phyloP scores from a whole-genome alignment of 2,113 vertebrate species.

The Astur gentilis region DNA sequence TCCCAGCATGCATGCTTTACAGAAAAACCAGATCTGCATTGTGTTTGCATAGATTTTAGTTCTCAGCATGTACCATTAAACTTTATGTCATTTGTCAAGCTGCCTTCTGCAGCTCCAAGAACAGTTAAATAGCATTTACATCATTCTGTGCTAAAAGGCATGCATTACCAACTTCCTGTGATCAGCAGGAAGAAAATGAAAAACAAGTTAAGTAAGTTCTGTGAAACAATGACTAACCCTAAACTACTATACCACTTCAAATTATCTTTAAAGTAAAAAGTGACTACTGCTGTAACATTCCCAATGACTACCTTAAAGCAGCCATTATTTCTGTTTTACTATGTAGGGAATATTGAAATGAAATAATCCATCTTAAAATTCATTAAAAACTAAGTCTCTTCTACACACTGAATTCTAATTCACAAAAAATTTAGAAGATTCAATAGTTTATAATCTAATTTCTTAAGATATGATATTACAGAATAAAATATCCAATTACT shows the following conservation, averaged over 20 bases:
- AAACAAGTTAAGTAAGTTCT: neutral
- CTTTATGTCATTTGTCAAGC: neutral
- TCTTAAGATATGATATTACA: neutral
- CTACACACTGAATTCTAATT: neutral
- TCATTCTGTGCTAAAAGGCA: neutral
- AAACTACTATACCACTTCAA: neutral
- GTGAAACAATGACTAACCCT: neutral
- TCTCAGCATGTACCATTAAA: neutral
- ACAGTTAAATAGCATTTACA: neutral
- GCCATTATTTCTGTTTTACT: neutral
- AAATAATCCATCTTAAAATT: neutral
- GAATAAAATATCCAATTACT: neutral
- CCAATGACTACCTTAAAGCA: neutral
- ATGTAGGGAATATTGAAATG: neutral
- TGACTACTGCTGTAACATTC: neutral
- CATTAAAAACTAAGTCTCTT: neutral
- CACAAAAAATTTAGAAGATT: neutral
- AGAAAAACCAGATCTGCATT: neutral
- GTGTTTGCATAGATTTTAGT: neutral
- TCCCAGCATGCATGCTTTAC: neutral
- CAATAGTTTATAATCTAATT: neutral
- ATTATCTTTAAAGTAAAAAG: neutral
- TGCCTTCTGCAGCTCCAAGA: constrained; percentile 28
- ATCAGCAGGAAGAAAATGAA: neutral
- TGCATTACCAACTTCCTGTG: neutral